Conservation (phyloP, 35 echinoderm and acorn worm genomes). For the Apostichopus japonicus region DNA sequence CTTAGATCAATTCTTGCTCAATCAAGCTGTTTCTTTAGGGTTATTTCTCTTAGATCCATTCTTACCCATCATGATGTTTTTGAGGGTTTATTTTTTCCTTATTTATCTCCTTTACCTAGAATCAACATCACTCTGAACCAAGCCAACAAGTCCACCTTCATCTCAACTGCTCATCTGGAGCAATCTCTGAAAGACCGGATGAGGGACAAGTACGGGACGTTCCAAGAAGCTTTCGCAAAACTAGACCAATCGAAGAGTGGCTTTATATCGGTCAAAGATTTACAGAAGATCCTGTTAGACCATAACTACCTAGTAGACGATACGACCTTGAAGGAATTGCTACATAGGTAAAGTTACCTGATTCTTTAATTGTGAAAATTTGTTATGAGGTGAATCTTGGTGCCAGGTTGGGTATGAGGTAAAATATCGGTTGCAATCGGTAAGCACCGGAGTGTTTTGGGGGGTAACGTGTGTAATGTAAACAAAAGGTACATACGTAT, state of each 20-base stretch:
- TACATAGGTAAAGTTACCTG: conserved; percentile 61
- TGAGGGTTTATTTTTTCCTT: conserved; percentile 5
- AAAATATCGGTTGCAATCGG: too few species aligned
- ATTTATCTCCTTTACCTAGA: conserved; percentile 47
- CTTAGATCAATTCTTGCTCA: too few species aligned
- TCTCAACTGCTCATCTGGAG: conserved; percentile 70
- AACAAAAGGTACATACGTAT: too few species aligned
- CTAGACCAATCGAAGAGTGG: conserved; percentile 80
- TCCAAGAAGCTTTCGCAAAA: conserved; percentile 92
- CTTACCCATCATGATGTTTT: too few species aligned
- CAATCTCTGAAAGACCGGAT: conserved; percentile 91
- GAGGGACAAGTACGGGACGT: conserved; percentile 81
- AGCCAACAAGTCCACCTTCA: conserved; percentile 80
- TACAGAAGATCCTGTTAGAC: conserved; percentile 83
- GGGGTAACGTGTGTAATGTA: too few species aligned
- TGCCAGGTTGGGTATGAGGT: too few species aligned
- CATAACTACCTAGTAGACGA: conserved; percentile 97
- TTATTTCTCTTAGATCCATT: too few species aligned
- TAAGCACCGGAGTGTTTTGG: too few species aligned
- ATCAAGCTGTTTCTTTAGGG: too few species aligned
- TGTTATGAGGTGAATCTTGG: too few species aligned
- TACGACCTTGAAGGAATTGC: conserved; percentile 71
- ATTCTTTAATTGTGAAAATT: neutral
- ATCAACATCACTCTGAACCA: conserved; percentile 94
- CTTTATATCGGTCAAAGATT: conserved; percentile 72